Conservation (phyloP, 2,113 vertebrate species). For the Galbula dea region DNA sequence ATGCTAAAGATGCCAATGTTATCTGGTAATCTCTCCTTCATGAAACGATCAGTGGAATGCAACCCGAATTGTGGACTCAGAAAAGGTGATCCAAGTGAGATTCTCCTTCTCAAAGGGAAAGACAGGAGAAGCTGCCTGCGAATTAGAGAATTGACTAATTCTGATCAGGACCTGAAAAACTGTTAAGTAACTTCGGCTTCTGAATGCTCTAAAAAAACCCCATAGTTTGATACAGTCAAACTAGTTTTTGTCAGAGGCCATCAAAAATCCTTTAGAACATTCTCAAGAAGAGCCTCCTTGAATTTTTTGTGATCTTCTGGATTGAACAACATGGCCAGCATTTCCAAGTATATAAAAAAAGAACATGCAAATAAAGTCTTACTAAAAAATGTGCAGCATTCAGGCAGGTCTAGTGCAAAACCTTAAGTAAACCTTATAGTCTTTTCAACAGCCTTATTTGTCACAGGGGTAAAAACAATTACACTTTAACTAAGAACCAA, state of each 20-base stretch:
- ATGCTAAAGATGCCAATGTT: rapidly evolving
- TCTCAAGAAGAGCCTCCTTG: not conserved
- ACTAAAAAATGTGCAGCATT: not conserved
- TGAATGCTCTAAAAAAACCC: not conserved
- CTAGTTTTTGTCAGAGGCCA: not conserved
- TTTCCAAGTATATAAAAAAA: not conserved
- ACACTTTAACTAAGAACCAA: not conserved
- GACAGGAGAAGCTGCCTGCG: not conserved
- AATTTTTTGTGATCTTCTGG: not conserved
- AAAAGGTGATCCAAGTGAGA: not conserved
- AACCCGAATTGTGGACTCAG: not conserved
- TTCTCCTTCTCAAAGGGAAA: rapidly evolving
- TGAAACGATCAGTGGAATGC: not conserved
- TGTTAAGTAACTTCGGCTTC: not conserved
- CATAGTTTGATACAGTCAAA: not conserved
- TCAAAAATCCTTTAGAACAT: not conserved
- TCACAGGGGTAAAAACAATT: not conserved
- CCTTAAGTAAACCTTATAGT: not conserved
- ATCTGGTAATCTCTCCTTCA: not conserved
- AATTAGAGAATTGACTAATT: not conserved
- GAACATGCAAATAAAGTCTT: not conserved
- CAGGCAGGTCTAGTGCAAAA: not conserved
- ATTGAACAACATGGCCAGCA: rapidly evolving
- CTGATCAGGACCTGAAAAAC: not conserved
- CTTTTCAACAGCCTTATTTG: not conserved